Conservation (phyloP, 2,888 invertebrate species). For the Nycteola revayana region DNA sequence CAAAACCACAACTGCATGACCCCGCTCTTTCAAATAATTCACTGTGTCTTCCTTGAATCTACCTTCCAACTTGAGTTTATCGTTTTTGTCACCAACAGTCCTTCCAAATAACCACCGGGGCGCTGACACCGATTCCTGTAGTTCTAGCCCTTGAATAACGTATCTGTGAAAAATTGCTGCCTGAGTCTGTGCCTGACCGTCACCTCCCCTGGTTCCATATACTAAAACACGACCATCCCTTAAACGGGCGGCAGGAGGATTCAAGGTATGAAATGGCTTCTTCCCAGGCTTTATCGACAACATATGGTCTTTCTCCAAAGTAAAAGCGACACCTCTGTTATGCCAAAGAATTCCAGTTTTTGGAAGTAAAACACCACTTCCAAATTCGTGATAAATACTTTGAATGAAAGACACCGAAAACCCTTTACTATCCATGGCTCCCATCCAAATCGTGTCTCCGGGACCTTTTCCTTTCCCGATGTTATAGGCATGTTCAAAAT, state of each 20-base stretch:
- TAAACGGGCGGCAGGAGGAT: slow-evolving; percentile 61
- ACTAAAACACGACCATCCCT: slow-evolving; percentile 65
- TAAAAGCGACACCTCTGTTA: slow-evolving; percentile 60
- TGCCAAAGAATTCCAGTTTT: slow-evolving; percentile 70
- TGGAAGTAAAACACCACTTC: slow-evolving; percentile 64
- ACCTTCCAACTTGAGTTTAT: slow-evolving; percentile 51
- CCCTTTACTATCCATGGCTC: slow-evolving; percentile 67
- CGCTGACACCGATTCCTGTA: slow-evolving; percentile 53
- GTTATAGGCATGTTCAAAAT: slow-evolving; percentile 39
- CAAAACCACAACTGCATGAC: slow-evolving; percentile 51
- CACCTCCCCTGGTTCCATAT: slow-evolving; percentile 69
- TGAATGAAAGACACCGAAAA: slow-evolving; percentile 74
- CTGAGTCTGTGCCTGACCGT: slow-evolving; percentile 71
- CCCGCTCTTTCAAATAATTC: slow-evolving; percentile 51
- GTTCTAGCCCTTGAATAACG: slow-evolving; percentile 53
- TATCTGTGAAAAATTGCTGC: slow-evolving; percentile 72
- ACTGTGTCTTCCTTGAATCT: slow-evolving; percentile 55
- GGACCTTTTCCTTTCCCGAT: slow-evolving; percentile 48
- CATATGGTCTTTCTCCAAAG: slow-evolving; percentile 49
- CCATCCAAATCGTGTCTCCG: slow-evolving; percentile 73
- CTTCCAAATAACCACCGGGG: slow-evolving; percentile 68
- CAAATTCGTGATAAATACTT: slow-evolving; percentile 60
- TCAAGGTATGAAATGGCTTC: slow-evolving; percentile 67
- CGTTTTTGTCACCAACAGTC: slow-evolving; percentile 33
- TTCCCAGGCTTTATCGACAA: slow-evolving; percentile 60